Base-by-base conservation (phyloP, 2,113 vertebrate genomes). In the Gopherus flavomarginatus region DNA sequence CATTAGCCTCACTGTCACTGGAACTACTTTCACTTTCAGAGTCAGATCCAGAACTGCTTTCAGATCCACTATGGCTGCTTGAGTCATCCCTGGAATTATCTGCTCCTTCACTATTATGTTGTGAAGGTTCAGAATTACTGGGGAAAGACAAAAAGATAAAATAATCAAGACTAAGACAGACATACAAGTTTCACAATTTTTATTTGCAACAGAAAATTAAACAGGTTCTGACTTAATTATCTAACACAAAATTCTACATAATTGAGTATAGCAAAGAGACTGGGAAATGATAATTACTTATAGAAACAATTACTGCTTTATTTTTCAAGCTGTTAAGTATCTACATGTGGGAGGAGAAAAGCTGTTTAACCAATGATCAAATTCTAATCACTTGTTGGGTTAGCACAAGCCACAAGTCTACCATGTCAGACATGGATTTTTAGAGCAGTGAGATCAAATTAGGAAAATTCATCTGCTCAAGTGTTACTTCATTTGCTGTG, bases 1-100 rank as follows among this genome's bases (percentile, higher is more conserved):
- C 99, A 26, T 99, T 99, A 84, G 99, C 99, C 97, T 99, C 99
- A 29, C 99, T 99, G 97, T 99, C 99, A 10, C 99, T 99, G 80
- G 99, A 99, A 97, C 99, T 99, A 98, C 99, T 99, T 97, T 99
- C 99, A 5, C 99, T 99, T 98, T 99, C 99, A 1, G 99, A 99
- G 97, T 99, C 99, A 0, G 99, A 99, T 52, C 99, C 99, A 1
- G 99, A 99, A 97, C 99, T 99, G 98, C 99, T 99, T 95, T 99
- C 99, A 3, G 99, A 99, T 54, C 99, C 99, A 27, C 99, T 99
- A 94, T 99, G 99, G 98, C 99, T 99, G 98, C 99, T 99, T 12
- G 99, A 99, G 98, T 99, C 99, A 84, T 99, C 99, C 95, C 99
- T 98, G 7, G 99, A 99, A 49, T 99, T 99, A 49, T 99, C 99